Conservation (phyloP, 2,113 vertebrate genomes). For the Formicarius rufipectus region DNA sequence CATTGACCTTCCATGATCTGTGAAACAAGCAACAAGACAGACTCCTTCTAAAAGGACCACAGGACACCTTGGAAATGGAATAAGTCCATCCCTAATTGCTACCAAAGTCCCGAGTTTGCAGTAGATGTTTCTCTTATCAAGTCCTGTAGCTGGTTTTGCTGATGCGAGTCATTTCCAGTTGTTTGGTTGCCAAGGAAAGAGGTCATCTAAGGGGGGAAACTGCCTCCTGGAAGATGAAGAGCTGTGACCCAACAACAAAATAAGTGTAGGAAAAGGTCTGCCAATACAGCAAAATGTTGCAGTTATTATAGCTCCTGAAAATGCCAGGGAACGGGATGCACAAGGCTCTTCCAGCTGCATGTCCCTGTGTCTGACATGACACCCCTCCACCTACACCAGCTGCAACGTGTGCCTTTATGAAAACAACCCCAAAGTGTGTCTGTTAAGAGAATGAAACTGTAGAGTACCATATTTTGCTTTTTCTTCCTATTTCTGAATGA, state of each 20-base stretch:
- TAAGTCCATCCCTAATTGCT: neutral
- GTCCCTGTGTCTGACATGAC: neutral
- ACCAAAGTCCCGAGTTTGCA: neutral
- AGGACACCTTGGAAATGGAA: neutral
- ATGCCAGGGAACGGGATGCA: neutral
- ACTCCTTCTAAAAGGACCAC: neutral
- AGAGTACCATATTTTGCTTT: neutral
- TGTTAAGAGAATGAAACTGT: neutral
- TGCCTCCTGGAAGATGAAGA: neutral
- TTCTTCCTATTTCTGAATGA: neutral
- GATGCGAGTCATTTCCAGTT: neutral
- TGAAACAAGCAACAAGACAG: neutral
- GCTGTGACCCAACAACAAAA: neutral
- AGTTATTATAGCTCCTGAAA: neutral
- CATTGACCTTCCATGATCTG: neutral
- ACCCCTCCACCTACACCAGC: neutral
- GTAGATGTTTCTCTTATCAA: constrained; percentile 32
- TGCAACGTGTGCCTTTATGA: neutral
- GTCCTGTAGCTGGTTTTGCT: neutral
- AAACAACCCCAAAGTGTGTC: neutral
- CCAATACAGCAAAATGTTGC: neutral
- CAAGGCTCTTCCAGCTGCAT: neutral
- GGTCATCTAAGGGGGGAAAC: neutral
- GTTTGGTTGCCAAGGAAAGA: neutral
- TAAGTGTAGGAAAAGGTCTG: neutral